These are phyloP conservation scores for Onychomys arenicola DNA, from an alignment of 2,797 vertebrate species.

Conservation along the genomic window DNA sequence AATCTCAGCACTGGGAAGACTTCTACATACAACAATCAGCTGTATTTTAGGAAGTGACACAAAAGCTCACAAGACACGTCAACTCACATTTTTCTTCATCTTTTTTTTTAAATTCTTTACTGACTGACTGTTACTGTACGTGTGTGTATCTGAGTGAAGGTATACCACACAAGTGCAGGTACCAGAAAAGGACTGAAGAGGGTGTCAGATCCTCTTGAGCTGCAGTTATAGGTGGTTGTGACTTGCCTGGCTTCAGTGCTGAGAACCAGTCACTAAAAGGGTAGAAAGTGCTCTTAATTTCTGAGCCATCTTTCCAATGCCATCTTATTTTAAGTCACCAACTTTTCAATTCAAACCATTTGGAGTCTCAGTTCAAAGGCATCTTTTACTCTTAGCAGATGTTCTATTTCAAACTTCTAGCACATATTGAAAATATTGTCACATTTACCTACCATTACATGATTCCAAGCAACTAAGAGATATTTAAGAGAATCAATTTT, in stretches of 20 bases:
- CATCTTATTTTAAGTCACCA: slow-evolving; percentile 1
- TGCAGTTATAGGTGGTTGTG: too few species aligned
- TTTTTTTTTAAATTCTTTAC: background rate
- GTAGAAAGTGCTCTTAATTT: background rate
- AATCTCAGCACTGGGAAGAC: slow-evolving; percentile 45
- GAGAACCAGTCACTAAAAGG: background rate
- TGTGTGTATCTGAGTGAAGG: background rate
- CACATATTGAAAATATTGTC: background rate
- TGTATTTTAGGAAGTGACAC: background rate
- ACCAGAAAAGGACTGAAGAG: background rate
- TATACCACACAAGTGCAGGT: background rate
- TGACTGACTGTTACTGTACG: background rate
- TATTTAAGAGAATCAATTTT: background rate
- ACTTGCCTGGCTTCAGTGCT: background rate
- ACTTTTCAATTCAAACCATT: background rate
- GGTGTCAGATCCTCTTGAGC: background rate
- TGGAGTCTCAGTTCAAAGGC: slow-evolving; percentile 25
- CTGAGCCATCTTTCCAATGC: background rate
- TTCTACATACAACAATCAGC: slow-evolving; percentile 45
- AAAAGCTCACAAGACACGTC: background rate
- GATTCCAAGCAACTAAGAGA: background rate
- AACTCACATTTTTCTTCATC: slow-evolving; percentile 15
- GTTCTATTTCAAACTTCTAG: slow-evolving; percentile 15
- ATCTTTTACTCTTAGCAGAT: background rate
- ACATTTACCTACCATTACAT: slow-evolving; percentile 38